These are phyloP conservation scores for Leuciscus idus DNA, from an alignment of 2,113 vertebrate genomes.

Conservation along the genomic window DNA sequence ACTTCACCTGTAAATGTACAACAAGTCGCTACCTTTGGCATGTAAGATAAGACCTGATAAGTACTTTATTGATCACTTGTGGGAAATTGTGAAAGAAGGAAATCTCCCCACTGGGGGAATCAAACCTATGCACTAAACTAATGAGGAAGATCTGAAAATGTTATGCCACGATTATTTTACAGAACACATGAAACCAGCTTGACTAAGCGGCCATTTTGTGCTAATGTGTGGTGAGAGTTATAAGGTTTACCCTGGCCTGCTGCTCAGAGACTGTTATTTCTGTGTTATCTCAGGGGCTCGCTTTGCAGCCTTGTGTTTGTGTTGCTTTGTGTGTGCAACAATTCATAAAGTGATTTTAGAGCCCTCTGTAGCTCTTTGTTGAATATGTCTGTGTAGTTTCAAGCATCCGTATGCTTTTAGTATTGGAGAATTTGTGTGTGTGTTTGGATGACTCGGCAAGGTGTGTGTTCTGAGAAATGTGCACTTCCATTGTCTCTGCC, in stretches of 20 bases:
- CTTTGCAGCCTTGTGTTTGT: slow-evolving; percentile 6
- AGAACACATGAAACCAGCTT: not conserved
- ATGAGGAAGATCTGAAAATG: not conserved
- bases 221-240: slow-evolving; percentile 13
- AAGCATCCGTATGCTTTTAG: not conserved
- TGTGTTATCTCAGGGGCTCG: slow-evolving; percentile 6
- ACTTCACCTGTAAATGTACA: slow-evolving; percentile 7
- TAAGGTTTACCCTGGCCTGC: slow-evolving; percentile 24
- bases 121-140: not conserved
- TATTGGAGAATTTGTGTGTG: not conserved
- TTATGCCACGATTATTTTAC: not conserved
- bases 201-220: not conserved
- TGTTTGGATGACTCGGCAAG: slow-evolving; percentile 29
- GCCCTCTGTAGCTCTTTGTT: not conserved
- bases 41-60: slow-evolving; percentile 30
- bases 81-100: slow-evolving; percentile 2
- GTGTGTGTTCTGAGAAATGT: slow-evolving; percentile 28
- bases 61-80: slow-evolving; percentile 24
- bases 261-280: slow-evolving; percentile 22
- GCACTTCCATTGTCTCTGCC: slow-evolving; percentile 4
- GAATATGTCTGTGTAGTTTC: not conserved
- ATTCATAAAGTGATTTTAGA: not conserved
- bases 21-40: slow-evolving; percentile 12
- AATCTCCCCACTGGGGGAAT: not conserved
- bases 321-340: not conserved